Conservation (phyloP, 2,888 invertebrate genomes). For the Steinernema scapterisci region DNA sequence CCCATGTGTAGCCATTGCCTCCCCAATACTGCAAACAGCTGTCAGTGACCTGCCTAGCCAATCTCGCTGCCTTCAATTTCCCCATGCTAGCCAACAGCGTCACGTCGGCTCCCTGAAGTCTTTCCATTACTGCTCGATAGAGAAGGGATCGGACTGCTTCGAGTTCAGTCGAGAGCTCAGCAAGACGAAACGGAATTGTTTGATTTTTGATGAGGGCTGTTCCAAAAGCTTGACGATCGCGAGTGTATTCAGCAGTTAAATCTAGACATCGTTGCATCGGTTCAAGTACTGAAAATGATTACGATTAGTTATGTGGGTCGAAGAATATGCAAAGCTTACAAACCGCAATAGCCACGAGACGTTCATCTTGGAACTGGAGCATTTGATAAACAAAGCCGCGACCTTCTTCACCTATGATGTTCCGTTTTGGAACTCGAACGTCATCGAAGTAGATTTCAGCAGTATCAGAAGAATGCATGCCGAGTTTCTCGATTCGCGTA, state of each 20-base stretch:
- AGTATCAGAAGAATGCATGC: constrained; percentile 72
- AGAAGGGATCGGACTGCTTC: constrained; percentile 71
- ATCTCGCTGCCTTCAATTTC: constrained; percentile 72
- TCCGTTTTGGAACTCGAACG: constrained; percentile 69
- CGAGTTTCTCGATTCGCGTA: constrained; percentile 71
- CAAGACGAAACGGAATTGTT: constrained; percentile 72
- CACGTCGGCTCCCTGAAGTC: constrained; percentile 31
- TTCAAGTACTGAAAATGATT: constrained; percentile 55
- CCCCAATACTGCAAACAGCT: constrained; percentile 73
- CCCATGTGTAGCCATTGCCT: constrained; percentile 73
- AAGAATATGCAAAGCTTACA: constrained; percentile 42
- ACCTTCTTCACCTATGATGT: constrained; percentile 72
- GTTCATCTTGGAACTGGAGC: constrained; percentile 73
- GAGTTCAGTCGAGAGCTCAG: constrained; percentile 72
- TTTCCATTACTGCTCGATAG: constrained; percentile 69
- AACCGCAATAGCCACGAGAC: constrained; percentile 69
- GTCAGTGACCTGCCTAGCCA: constrained; percentile 71
- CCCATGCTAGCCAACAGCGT: constrained; percentile 72
- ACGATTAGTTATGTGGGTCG: not conserved
- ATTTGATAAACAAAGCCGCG: constrained; percentile 73
- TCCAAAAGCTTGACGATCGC: constrained; percentile 71
- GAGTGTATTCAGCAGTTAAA: constrained; percentile 71
- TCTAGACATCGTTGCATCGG: constrained; percentile 69
- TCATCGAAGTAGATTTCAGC: constrained; percentile 73
- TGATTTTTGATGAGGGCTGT: constrained; percentile 60